Evolutionary conservation across 1,140 invertebrate species (phyloP), one percentile per base, ranked within the genome.

Genomic region (Popillia japonica): DNA sequence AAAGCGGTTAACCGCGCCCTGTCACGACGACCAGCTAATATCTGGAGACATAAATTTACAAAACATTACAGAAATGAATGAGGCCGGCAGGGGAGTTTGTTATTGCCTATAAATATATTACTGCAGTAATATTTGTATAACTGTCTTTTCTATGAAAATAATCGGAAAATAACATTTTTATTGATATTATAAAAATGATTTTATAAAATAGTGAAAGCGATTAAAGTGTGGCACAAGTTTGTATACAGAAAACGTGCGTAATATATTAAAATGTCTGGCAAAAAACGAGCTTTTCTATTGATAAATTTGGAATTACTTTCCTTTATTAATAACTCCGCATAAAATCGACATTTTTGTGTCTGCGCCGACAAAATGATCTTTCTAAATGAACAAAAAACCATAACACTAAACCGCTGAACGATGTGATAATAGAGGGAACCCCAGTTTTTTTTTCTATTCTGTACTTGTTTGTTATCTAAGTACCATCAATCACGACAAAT

Each of bases 401-500:
- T 23, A 9, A 68, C 3, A 27, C 61, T 10, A 34, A 27, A 27
- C 61, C 61, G n/a, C 17, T 7, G 61, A 22, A 68, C 27, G 22
- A 11, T 34, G 59, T 64, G 61, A 68, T 68, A 68, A 68, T 68
- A 68, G 48, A 55, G 61, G 61, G 17, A 11, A 23, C 61, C 61
- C 27, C 61, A 14, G 61, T 27, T 68, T 68, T 68, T 34, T 34
- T 68, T 68, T 64, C 59, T 68, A 68, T 27, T 34, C 61, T 34
- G 61, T 22, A 68, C 61, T 68, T 34, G 48, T 55, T 55, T 55
- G 48, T 34, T 68, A 68, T 68, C 61, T 68, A 68, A 68, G 80
- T 84, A 83, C 81, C 84, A 85, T 85, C 84, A 85, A 85, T 85
- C 84, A 85, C 78, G 81, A 85, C 81, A 84, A 84, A 85, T 85